Conservation (phyloP, 1,140 invertebrate genomes). For the Nebria ingens region DNA sequence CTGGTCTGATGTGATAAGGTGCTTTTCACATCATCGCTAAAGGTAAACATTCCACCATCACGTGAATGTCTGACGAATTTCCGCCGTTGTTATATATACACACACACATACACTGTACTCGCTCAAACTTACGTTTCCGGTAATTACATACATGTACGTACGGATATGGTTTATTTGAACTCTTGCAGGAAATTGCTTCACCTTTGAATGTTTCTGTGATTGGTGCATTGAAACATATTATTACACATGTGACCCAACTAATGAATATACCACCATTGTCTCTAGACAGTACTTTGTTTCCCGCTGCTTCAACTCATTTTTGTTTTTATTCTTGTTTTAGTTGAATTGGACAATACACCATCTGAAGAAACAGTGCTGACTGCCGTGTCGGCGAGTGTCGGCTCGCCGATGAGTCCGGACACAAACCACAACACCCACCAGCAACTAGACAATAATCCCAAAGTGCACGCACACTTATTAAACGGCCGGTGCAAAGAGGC, state of each 20-base stretch:
- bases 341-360: slow-evolving; percentile 16
- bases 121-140: no score
- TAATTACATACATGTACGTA: neutral
- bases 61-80: neutral
- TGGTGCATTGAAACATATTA: no score
- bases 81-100: no score
- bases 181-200: no score
- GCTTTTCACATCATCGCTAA: neutral
- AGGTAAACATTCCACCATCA: neutral
- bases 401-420: slow-evolving; percentile 26
- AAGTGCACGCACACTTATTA: slow-evolving; percentile 13
- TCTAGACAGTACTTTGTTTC: no score
- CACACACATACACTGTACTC: neutral
- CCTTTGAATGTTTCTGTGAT: no score
- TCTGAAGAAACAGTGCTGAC: slow-evolving; percentile 17
- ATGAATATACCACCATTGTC: no score
- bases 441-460: slow-evolving; percentile 16
- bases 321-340: slow-evolving; percentile 13
- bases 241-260: no score
- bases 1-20: neutral
- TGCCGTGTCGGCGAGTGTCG: slow-evolving; percentile 16
- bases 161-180: no score
- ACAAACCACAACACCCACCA: slow-evolving; percentile 24
- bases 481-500: slow-evolving; percentile 19
- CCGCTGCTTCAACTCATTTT: no score